phyloP scores from a whole-genome alignment of 2,888 invertebrate genomes.

The Catonia carolina region DNA sequence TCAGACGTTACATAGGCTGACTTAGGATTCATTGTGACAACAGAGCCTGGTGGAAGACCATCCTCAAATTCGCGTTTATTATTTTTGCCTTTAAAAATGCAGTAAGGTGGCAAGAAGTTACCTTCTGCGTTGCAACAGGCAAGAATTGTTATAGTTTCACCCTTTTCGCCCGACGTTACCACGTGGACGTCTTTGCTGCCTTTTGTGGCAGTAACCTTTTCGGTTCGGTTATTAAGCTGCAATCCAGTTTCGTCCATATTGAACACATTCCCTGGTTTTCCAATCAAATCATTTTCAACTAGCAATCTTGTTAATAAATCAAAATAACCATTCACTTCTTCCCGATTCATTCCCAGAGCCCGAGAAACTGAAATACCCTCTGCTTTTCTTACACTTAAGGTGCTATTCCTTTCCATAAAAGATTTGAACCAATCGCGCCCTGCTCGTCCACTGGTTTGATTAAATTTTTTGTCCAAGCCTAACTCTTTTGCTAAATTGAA shows the following conservation, averaged over 20 bases:
- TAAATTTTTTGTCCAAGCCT: constrained; percentile 11
- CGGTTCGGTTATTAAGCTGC: constrained; percentile 8
- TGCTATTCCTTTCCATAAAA: constrained; percentile 6
- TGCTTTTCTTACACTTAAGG: constrained; percentile 4
- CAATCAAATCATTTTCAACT: background rate
- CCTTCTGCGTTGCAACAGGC: constrained; percentile 17
- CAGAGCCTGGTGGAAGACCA: constrained; percentile 13
- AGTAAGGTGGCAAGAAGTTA: constrained; percentile 9
- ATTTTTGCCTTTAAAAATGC: constrained; percentile 11
- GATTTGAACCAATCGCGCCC: constrained; percentile 13
- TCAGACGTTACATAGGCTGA: constrained; percentile 15
- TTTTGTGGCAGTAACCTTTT: constrained; percentile 11
- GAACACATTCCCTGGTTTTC: no score
- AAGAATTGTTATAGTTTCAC: constrained; percentile 12
- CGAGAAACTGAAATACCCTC: constrained; percentile 13
- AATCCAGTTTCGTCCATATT: no score
- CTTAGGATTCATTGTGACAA: constrained; percentile 1
- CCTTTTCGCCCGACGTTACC: constrained; percentile 13
- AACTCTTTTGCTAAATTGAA: constrained; percentile 12
- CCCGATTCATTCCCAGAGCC: constrained; percentile 8
- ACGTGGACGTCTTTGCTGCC: constrained; percentile 1
- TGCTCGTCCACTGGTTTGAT: constrained; percentile 7
- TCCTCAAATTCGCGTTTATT: constrained; percentile 13
- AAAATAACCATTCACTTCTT: background rate
- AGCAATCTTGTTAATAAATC: constrained; percentile 4